phyloP scores from a whole-genome alignment of 2,797 vertebrate species.

The Xenentodon cancila region DNA sequence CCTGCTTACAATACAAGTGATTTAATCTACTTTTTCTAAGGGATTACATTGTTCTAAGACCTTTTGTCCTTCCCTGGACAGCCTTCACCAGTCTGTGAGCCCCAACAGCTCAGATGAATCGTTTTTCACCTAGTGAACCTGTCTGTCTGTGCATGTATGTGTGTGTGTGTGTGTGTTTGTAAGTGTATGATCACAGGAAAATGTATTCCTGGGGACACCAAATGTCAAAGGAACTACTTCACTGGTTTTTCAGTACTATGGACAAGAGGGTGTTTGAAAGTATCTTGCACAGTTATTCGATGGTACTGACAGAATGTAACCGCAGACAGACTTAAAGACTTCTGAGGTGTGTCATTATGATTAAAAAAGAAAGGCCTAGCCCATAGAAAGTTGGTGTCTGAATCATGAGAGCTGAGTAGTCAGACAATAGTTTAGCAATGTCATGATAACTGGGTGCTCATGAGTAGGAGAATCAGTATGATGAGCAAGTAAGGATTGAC shows the following conservation, averaged over 20 bases:
- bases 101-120: neutral
- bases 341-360: too few species aligned
- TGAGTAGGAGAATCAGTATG: too few species aligned
- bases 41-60: conserved; percentile 32
- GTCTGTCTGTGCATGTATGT: neutral
- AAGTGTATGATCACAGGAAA: neutral
- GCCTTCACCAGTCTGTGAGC: conserved; percentile 10
- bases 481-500: too few species aligned
- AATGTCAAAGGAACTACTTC: neutral
- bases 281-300: too few species aligned
- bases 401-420: too few species aligned
- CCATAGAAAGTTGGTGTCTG: too few species aligned
- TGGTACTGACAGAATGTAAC: too few species aligned
- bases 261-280: too few species aligned
- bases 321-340: too few species aligned
- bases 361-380: too few species aligned
- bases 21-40: conserved; percentile 12
- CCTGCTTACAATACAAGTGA: neutral
- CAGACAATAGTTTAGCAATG: too few species aligned
- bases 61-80: neutral
- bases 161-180: neutral
- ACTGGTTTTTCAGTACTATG: neutral
- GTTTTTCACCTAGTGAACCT: neutral
- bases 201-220: neutral
- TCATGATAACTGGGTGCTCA: too few species aligned